Evolutionary conservation across 1,140 invertebrate genomes (phyloP), one percentile per base, ranked within the genome.

Genomic region (Drosophila tani): DNA sequence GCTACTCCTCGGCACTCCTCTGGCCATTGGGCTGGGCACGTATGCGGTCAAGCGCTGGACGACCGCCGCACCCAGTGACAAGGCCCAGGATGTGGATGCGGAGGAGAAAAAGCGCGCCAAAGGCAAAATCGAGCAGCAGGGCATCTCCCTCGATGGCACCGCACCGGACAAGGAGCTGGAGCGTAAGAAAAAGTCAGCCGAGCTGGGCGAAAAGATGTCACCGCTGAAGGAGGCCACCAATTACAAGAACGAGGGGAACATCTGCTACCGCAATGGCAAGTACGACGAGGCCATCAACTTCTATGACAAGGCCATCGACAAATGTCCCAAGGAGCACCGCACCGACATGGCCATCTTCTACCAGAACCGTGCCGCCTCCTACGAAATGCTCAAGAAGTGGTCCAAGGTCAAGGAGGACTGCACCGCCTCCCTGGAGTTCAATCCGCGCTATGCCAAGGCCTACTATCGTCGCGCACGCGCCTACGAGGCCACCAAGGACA

Each of bases 321-420:
- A 95, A 12, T 99, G 98, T 92, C 97, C 98, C 2, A 82, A 93
- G 11, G 95, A 97, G 45, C 95, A 96, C 80, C 94, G 93, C 35
- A 94, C 95, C 4, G 96, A 97, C 76, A 93, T 99, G 47, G 96
- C 98, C 5, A 98, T 97, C 14, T 98, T 98, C 93, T 99, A 98
- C 93, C 98, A 99, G 93, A 99, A 99, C 91, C 95, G 98, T 91
- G 98, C 98, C 6, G 98, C 98, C 43, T 97, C 97, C 27, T 97
- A 98, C 94, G 98, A 99, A 93, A 97, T 98, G 92, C 94, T 98
- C 93, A 96, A 97, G 93, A 97, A 98, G 92, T 97, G 96, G 94
- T 95, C 95, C 64, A 94, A 96, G 71, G 98, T 99, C 0, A 96
- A 98, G 80, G 95, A 95, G 73, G 98, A 99, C 93, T 99, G 98